phyloP scores from a whole-genome alignment of 2,797 vertebrate genomes.

The Oceanodroma leucorhoa region DNA sequence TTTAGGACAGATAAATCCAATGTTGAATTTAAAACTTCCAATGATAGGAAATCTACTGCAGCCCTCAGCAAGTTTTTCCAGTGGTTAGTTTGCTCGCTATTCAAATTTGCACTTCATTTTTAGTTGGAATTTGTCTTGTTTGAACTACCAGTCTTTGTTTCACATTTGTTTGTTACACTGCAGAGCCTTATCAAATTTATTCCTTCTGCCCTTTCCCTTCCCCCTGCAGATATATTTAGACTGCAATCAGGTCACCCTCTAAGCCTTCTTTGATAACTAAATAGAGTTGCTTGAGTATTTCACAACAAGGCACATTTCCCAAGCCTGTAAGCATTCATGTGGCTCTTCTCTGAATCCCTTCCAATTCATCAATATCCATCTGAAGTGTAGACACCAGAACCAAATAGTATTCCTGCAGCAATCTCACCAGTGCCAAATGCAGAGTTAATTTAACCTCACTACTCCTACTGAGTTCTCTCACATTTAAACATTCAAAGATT shows the following conservation, averaged over 20 bases:
- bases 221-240: background rate
- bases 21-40: background rate
- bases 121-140: background rate
- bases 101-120: background rate
- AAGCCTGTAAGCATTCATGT: conserved; percentile 30
- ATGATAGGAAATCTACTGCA: background rate
- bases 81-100: background rate
- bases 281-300: background rate
- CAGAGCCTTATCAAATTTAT: background rate
- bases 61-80: background rate
- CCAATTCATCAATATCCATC: conserved; percentile 60
- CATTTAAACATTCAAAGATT: background rate
- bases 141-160: background rate
- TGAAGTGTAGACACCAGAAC: conserved; percentile 44
- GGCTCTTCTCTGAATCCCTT: conserved; percentile 39
- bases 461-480: background rate
- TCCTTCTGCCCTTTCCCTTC: background rate
- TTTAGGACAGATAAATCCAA: background rate
- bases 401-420: background rate
- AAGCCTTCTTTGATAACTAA: conserved; percentile 25
- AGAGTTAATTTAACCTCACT: conserved; percentile 32
- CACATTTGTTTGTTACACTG: background rate
- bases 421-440: conserved; percentile 11
- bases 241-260: conserved; percentile 11
- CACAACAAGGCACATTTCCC: background rate